These are phyloP conservation scores for Phymanthus crucifer DNA, from an alignment of 92 coral and sea anemone genomes.

Conservation along the genomic window DNA sequence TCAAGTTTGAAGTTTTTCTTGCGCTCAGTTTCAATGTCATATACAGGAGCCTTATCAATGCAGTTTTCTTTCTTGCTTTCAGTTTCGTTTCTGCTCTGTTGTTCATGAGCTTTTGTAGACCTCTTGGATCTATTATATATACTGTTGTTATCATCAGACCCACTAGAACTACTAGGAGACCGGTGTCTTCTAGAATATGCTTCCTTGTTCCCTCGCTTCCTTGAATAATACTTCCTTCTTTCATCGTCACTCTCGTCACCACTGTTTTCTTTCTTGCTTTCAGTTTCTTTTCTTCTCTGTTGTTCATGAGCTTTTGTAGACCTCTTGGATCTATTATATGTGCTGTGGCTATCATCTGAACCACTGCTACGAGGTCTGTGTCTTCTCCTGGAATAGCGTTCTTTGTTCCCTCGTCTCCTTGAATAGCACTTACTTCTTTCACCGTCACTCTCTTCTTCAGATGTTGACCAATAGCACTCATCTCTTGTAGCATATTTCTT, in stretches of 20 bases:
- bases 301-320: slow-evolving; percentile 29
- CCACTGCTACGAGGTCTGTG: slow-evolving; percentile 9
- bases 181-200: neutral
- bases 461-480: slow-evolving; percentile 37
- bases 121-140: slow-evolving; percentile 9
- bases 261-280: slow-evolving; percentile 17
- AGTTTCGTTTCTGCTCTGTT: slow-evolving; percentile 19
- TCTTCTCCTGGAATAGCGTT: neutral
- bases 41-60: slow-evolving; percentile 24
- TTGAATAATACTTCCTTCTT: neutral
- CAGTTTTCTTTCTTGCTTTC: slow-evolving; percentile 29
- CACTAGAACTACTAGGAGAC: slow-evolving; percentile 11
- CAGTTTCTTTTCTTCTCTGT: slow-evolving; percentile 23
- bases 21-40: slow-evolving; percentile 88
- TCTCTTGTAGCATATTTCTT: slow-evolving; percentile 12
- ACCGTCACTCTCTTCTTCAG: slow-evolving; percentile 39
- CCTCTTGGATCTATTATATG: slow-evolving; percentile 8
- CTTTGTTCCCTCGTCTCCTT: neutral
- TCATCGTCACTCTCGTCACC: slow-evolving; percentile 36
- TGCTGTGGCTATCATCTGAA: slow-evolving; percentile 34
- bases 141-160: slow-evolving; percentile 36
- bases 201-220: neutral
- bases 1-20: slow-evolving; percentile 89
- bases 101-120: slow-evolving; percentile 26
- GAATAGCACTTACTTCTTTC: neutral